These are phyloP conservation scores for Rallus crepitans DNA, from an alignment of 2,797 vertebrate species.

Conservation along the genomic window DNA sequence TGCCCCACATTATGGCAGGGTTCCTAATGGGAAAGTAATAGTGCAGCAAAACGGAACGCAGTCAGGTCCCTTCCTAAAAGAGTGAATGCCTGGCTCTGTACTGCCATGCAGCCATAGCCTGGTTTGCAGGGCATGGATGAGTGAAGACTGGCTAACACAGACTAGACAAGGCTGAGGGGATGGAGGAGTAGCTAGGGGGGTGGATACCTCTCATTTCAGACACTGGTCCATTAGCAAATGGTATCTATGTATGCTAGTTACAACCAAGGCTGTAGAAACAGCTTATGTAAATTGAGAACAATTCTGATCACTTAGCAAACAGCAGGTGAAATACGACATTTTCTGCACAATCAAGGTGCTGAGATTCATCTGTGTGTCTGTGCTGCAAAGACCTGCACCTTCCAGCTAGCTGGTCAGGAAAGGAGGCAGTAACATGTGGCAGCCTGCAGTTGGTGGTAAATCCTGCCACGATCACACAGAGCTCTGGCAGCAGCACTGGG, in stretches of 20 bases:
- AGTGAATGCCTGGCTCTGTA: background rate
- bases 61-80: background rate
- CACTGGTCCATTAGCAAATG: background rate
- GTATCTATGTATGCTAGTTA: background rate
- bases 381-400: background rate
- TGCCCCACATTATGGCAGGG: background rate
- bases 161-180: background rate
- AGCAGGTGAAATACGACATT: background rate
- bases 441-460: background rate
- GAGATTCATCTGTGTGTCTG: background rate
- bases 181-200: background rate
- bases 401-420: background rate
- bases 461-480: background rate
- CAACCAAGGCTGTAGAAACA: background rate
- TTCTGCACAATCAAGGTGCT: background rate
- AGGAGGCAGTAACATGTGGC: background rate
- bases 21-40: background rate
- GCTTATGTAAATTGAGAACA: background rate
- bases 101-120: background rate
- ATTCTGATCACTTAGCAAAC: background rate
- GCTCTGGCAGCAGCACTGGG: background rate
- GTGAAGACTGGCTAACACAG: constrained; percentile 16
- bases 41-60: background rate
- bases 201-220: background rate
- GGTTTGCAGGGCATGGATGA: constrained; percentile 39